Evolutionary conservation across 2,888 invertebrate species (phyloP).

Genomic region (Athalia rosae): DNA sequence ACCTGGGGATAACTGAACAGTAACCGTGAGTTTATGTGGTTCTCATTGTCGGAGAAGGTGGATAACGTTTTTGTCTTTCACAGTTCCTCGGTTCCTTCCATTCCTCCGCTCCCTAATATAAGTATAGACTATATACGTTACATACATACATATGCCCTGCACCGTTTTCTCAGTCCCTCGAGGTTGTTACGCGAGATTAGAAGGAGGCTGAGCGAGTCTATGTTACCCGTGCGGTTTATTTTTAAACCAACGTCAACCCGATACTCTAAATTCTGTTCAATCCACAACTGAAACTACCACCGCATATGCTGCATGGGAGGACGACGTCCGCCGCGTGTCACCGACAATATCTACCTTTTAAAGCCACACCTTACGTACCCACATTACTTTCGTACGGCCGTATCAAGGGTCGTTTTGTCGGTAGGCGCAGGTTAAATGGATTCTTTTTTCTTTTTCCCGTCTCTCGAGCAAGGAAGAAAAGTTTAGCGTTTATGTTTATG

Average conservation of each 20-base stretch:
- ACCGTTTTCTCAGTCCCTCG: conserved; percentile 27
- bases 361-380: conserved; percentile 19
- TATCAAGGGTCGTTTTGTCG: too few species aligned
- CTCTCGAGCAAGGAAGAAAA: too few species aligned
- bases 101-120: too few species aligned
- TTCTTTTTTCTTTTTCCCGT: too few species aligned
- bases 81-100: too few species aligned
- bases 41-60: conserved; percentile 3
- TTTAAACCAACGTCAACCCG: conserved; percentile 27
- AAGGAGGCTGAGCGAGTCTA: conserved; percentile 13
- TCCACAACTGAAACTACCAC: conserved; percentile 5
- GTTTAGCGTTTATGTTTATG: too few species aligned
- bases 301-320: neutral
- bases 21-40: conserved; percentile 3
- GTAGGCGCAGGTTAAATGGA: too few species aligned
- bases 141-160: neutral
- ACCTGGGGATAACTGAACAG: too few species aligned
- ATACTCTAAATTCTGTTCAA: conserved; percentile 8
- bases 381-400: neutral
- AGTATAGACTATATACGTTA: neutral
- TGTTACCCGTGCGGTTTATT: conserved; percentile 30
- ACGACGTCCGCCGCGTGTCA: conserved; percentile 14
- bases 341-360: conserved; percentile 24
- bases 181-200: conserved; percentile 36
- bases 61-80: conserved; percentile 10